Evolutionary conservation across 2,797 vertebrate genomes (phyloP).

Genomic region (Pseudopleuronectes americanus): DNA sequence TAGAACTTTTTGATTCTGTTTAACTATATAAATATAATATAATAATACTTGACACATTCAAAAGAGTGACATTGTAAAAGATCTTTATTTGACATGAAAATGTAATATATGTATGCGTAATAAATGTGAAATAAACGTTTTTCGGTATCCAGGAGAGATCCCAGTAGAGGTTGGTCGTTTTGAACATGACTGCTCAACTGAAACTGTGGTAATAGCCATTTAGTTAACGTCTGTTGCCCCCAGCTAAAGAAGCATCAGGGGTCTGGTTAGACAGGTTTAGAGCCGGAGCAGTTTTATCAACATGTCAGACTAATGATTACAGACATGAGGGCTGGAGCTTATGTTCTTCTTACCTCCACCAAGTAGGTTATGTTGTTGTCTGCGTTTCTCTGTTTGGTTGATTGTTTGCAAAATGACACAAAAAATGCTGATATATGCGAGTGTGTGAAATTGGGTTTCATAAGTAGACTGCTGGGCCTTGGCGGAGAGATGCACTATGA

Average conservation of each 20-base stretch:
- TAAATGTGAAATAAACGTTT: slow-evolving; percentile 41
- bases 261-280: neutral
- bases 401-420: no score
- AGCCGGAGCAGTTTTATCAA: neutral
- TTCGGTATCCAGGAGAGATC: neutral
- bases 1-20: neutral
- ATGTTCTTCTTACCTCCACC: no score
- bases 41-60: neutral
- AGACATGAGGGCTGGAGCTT: neutral
- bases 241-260: neutral
- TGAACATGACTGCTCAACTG: no score
- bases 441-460: no score
- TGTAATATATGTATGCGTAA: slow-evolving; percentile 6
- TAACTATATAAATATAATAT: neutral
- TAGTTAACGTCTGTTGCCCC: no score
- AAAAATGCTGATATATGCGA: no score
- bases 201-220: no score
- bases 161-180: neutral
- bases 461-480: no score
- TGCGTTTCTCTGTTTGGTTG: no score
- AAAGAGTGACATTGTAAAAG: slow-evolving; percentile 15
- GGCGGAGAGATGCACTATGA: no score
- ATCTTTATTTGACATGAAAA: slow-evolving; percentile 25
- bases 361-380: no score
- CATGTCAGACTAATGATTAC: neutral